These are phyloP conservation scores for Calephelis perditalis DNA, from an alignment of 2,888 invertebrate species.

Conservation along the genomic window DNA sequence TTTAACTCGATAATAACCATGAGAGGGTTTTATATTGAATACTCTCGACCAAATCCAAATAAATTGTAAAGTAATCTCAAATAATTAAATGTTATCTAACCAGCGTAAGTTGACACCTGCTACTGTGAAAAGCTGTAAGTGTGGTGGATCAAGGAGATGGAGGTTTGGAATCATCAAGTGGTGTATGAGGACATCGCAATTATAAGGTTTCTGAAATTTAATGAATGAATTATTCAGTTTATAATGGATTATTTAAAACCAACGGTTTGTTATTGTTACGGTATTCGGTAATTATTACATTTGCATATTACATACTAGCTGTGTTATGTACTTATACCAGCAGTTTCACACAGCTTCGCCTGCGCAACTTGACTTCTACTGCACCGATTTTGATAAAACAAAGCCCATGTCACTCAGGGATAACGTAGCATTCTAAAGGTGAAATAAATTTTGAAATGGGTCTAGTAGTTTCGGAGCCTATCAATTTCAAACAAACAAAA, in stretches of 20 bases:
- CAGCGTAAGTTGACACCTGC: not conserved
- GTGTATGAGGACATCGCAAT: constrained; percentile 23
- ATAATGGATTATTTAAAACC: constrained; percentile 9
- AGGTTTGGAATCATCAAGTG: constrained; percentile 19
- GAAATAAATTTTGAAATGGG: no score
- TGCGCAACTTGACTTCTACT: no score
- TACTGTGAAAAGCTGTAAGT: not conserved
- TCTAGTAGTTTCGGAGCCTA: no score
- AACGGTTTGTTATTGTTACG: not conserved
- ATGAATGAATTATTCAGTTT: constrained; percentile 22
- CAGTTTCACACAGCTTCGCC: no score
- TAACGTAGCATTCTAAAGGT: no score
- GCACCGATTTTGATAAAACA: no score
- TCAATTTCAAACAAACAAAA: no score
- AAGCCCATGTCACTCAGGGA: no score
- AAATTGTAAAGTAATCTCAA: constrained; percentile 11
- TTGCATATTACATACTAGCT: no score
- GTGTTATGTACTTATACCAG: no score
- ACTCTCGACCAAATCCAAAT: constrained; percentile 2
- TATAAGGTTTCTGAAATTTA: constrained; percentile 27
- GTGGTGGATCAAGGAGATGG: constrained; percentile 1
- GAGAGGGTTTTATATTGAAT: no score
- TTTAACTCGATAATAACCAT: no score
- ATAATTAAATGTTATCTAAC: constrained; percentile 15
- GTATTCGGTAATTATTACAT: not conserved